Percentiles rank a stretch among this genome's conserved stretches.
Conservation (phyloP, 1,140 invertebrate species). For the Megathymus violae region DNA sequence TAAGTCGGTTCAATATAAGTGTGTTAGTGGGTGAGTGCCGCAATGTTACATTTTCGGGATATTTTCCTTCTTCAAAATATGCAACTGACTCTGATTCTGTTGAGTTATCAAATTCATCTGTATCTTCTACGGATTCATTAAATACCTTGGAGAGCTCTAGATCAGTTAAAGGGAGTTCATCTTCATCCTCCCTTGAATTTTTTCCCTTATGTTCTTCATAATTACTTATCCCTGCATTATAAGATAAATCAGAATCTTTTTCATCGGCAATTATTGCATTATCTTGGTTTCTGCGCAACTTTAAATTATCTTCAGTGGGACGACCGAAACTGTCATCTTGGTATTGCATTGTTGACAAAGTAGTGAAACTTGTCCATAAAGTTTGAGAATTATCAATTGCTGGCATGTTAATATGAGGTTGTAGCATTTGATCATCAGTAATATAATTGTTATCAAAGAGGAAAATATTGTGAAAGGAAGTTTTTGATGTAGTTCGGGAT, state of each 20-base stretch:
- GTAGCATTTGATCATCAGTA: slow-evolving; percentile 16
- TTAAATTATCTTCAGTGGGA: slow-evolving; percentile 14
- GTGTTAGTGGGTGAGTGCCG: slow-evolving; percentile 1
- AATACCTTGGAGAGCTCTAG: background rate
- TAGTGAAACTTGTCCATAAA: slow-evolving; percentile 4
- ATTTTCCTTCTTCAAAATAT: slow-evolving; percentile 35
- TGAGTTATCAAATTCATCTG: slow-evolving; percentile 29
- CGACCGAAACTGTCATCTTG: slow-evolving; percentile 12
- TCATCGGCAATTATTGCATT: slow-evolving; percentile 23
- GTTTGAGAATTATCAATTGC: slow-evolving; percentile 32
- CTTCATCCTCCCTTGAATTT: slow-evolving; percentile 35
- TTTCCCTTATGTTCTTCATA: slow-evolving; percentile 46
- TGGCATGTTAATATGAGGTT: slow-evolving; percentile 38
- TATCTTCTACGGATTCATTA: slow-evolving; percentile 3
- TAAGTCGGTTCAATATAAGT: background rate
- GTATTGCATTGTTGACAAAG: background rate
- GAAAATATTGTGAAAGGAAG: slow-evolving; percentile 39
- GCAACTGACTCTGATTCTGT: slow-evolving; percentile 18
- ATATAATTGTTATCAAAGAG: slow-evolving; percentile 35
- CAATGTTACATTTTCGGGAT: slow-evolving; percentile 30
- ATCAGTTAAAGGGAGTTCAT: slow-evolving; percentile 9
- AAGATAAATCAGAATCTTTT: slow-evolving; percentile 45
- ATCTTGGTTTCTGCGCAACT: slow-evolving; percentile 31
- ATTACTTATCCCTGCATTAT: too few species aligned
- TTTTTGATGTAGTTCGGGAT: slow-evolving; percentile 44